A percentile compares a stretch with the other conserved stretches of the same genome.
Conservation (phyloP, 2,888 invertebrate species). For the Atherix ibis region DNA sequence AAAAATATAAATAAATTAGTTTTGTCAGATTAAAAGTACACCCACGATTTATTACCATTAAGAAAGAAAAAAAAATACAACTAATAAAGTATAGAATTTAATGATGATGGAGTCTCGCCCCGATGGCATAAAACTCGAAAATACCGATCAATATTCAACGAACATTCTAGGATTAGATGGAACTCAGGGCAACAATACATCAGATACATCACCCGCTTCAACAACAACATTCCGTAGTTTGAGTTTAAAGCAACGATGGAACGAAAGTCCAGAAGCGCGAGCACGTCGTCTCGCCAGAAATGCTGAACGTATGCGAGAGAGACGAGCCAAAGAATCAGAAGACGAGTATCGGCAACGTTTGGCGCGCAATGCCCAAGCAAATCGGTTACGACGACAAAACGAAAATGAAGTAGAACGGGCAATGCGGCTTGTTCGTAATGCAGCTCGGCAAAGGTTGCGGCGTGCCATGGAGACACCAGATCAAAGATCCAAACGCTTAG, state of each 20-base stretch:
- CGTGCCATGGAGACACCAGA: slow-evolving; percentile 33
- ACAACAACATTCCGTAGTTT: slow-evolving; percentile 13
- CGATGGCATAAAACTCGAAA: slow-evolving; percentile 32
- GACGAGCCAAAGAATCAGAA: slow-evolving; percentile 29
- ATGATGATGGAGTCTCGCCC: slow-evolving; percentile 32
- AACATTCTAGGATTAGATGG: slow-evolving; percentile 25
- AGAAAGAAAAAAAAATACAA: too few species aligned
- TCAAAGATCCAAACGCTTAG: slow-evolving; percentile 24
- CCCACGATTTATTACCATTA: too few species aligned
- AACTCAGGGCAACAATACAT: slow-evolving; percentile 14
- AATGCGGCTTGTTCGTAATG: slow-evolving; percentile 31
- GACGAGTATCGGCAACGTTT: slow-evolving; percentile 31
- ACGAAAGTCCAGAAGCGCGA: slow-evolving; percentile 32
- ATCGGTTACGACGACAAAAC: slow-evolving; percentile 29
- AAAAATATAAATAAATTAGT: too few species aligned
- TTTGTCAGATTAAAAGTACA: too few species aligned
- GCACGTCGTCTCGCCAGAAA: slow-evolving; percentile 30
- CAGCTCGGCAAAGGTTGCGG: slow-evolving; percentile 28
- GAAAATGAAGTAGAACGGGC: slow-evolving; percentile 30
- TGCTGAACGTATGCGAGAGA: slow-evolving; percentile 33
- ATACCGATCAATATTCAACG: slow-evolving; percentile 21
- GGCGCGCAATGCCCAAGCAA: slow-evolving; percentile 30
- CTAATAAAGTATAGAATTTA: too few species aligned
- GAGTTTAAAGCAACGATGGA: slow-evolving; percentile 26
- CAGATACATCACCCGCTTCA: slow-evolving; percentile 13